Percentiles rank a stretch among this genome's conserved stretches.
Evolutionary conservation across 2,797 vertebrate genomes (phyloP).

Genomic region (Onychomys leucogaster): DNA sequence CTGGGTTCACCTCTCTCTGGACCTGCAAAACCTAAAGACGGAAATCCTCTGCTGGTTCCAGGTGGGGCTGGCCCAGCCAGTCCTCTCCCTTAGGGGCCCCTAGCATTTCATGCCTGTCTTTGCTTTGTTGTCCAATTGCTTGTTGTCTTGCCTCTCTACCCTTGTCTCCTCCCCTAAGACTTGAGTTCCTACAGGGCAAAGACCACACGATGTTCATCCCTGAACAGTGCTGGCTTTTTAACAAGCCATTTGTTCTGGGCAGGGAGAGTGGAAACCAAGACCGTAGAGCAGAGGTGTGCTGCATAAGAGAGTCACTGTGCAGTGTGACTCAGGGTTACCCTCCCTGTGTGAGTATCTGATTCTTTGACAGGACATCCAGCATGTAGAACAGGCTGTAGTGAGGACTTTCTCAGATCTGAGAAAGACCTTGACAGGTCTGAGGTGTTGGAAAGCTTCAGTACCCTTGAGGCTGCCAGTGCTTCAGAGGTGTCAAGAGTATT

Average conservation of each 20-base stretch:
- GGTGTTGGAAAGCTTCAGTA: slow-evolving; percentile 28
- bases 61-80: too few species aligned
- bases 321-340: not conserved
- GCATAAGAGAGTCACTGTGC: not conserved
- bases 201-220: not conserved
- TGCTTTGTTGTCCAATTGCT: not conserved
- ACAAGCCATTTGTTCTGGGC: not conserved
- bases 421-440: not conserved
- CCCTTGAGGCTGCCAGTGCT: slow-evolving; percentile 11
- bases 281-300: not conserved
- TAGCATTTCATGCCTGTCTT: not conserved
- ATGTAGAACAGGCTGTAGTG: slow-evolving; percentile 23
- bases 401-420: slow-evolving; percentile 38
- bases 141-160: not conserved
- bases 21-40: not conserved
- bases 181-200: not conserved
- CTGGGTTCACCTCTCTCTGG: not conserved
- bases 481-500: not conserved
- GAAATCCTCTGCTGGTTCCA: not conserved
- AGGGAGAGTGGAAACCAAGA: not conserved
- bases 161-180: not conserved
- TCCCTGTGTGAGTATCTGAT: slow-evolving; percentile 24
- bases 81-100: not conserved
- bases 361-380: not conserved
- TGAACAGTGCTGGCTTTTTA: not conserved